Evolutionary conservation across 2,113 vertebrate species (phyloP).

Genomic region (Trichomycterus rosablanca): DNA sequence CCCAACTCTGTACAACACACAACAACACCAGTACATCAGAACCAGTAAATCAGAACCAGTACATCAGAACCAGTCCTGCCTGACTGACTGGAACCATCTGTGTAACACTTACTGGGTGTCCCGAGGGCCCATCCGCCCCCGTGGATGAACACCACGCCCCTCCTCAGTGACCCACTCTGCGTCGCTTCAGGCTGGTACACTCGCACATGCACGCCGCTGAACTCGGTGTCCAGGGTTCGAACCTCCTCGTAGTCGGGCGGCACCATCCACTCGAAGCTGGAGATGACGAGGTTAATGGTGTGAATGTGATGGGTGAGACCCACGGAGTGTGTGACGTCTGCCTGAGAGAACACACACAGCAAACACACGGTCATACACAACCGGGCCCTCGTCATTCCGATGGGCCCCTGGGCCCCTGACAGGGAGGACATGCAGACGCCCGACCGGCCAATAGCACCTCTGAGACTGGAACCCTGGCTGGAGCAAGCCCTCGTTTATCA

Average conservation of each 20-base stretch:
- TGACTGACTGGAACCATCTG: too few species aligned
- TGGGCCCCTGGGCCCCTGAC: too few species aligned
- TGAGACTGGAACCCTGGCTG: too few species aligned
- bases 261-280: conserved; percentile 60
- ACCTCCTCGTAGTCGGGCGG: conserved; percentile 49
- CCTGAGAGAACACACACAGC: conserved; percentile 57
- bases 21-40: neutral
- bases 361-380: neutral
- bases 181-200: conserved; percentile 75
- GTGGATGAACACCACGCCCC: conserved; percentile 79
- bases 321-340: conserved; percentile 68
- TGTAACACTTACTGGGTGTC: conserved; percentile 82
- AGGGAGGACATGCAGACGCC: too few species aligned
- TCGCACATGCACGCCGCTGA: conserved; percentile 80
- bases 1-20: conserved; percentile 64
- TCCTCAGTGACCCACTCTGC: conserved; percentile 68
- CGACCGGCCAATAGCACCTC: too few species aligned
- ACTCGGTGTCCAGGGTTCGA: conserved; percentile 77
- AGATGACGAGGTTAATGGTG: conserved; percentile 61
- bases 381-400: too few species aligned
- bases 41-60: too few species aligned
- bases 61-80: too few species aligned
- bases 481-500: too few species aligned
- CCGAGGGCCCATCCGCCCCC: conserved; percentile 92
- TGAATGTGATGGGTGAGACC: conserved; percentile 71